phyloP scores from a whole-genome alignment of 2,797 vertebrate species.

The Muraenolepis orangiensis region DNA sequence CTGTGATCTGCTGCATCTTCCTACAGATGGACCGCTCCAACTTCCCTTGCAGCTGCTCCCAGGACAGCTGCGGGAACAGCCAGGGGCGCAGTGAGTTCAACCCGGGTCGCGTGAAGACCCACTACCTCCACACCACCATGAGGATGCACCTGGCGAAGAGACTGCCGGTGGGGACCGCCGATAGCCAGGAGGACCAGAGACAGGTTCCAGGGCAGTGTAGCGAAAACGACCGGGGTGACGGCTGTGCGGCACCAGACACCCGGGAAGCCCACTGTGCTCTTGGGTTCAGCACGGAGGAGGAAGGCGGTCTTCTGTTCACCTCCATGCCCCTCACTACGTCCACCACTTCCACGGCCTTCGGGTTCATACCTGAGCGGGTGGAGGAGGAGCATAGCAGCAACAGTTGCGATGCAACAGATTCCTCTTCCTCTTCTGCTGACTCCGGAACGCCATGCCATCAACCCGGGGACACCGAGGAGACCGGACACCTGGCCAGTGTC shows the following conservation, averaged over 20 bases:
- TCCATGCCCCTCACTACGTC: constrained; percentile 38
- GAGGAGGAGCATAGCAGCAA: constrained; percentile 89
- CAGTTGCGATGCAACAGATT: constrained; percentile 89
- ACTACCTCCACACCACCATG: constrained; percentile 89
- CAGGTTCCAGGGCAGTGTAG: constrained; percentile 39
- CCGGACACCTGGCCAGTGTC: constrained; percentile 48
- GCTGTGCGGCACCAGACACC: constrained; percentile 23
- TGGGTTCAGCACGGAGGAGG: constrained; percentile 51
- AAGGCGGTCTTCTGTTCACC: constrained; percentile 45
- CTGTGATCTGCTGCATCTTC: constrained; percentile 2
- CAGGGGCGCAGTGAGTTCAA: constrained; percentile 86
- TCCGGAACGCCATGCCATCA: neutral
- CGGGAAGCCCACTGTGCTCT: constrained; percentile 51
- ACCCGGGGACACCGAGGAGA: neutral
- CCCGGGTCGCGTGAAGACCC: constrained; percentile 82
- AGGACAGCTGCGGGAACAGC: constrained; percentile 84
- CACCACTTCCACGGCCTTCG: constrained; percentile 48
- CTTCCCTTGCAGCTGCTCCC: constrained; percentile 89
- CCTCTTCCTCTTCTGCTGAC: constrained; percentile 73
- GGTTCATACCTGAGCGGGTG: constrained; percentile 61
- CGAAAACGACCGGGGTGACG: constrained; percentile 21
- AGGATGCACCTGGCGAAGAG: constrained; percentile 83
- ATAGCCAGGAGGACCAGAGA: constrained; percentile 22
- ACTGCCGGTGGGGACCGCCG: constrained; percentile 55
- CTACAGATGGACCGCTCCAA: constrained; percentile 86